Percentiles rank a stretch among this genome's conserved stretches.
Evolutionary conservation across 1,140 invertebrate species (phyloP).

Genomic region (Musca vetustissima): DNA sequence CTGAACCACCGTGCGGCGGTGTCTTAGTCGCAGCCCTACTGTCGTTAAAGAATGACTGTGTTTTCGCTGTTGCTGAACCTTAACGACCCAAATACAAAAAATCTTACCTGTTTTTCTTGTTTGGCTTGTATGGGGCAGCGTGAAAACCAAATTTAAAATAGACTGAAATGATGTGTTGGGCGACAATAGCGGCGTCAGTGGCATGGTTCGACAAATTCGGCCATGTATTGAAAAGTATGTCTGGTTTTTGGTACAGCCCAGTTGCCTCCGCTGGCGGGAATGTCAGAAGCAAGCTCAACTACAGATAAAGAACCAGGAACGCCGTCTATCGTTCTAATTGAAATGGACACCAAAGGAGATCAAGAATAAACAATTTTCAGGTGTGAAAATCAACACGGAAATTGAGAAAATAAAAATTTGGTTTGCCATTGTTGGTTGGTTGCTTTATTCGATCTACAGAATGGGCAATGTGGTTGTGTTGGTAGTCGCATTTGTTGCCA

Average conservation of each 20-base stretch:
- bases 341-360: slow-evolving; percentile 17
- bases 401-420: slow-evolving; percentile 16
- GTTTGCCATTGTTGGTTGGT: slow-evolving; percentile 14
- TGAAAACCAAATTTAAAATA: too few species aligned
- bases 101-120: too few species aligned
- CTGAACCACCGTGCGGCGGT: too few species aligned
- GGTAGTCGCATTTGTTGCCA: neutral
- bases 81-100: too few species aligned
- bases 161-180: too few species aligned
- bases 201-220: slow-evolving; percentile 21
- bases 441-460: neutral
- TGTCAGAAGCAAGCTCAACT: too few species aligned
- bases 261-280: too few species aligned
- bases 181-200: neutral
- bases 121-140: too few species aligned
- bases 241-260: neutral
- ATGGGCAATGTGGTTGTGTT: too few species aligned
- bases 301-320: too few species aligned
- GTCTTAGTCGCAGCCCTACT: too few species aligned
- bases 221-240: slow-evolving; percentile 10
- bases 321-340: slow-evolving; percentile 10
- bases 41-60: too few species aligned
- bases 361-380: slow-evolving; percentile 23
- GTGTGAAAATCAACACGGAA: slow-evolving; percentile 22
- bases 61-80: neutral